Evolutionary conservation across 2,888 invertebrate species (phyloP).

Genomic region (Phortica magna): DNA sequence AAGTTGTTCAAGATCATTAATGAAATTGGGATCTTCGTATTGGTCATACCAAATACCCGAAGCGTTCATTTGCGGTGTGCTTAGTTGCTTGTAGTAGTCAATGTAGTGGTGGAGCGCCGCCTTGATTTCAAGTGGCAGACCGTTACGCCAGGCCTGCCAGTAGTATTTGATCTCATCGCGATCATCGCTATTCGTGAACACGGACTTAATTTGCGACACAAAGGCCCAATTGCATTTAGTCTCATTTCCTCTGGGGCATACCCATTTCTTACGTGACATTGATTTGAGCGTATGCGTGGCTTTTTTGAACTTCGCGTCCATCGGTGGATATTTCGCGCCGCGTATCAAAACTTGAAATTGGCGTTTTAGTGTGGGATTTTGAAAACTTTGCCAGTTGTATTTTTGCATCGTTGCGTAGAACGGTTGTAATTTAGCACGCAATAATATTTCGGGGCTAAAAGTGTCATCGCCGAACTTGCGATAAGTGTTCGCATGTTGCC

Average conservation of each 20-base stretch:
- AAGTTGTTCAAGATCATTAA: slow-evolving; percentile 53
- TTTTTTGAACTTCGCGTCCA: slow-evolving; percentile 53
- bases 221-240: slow-evolving; percentile 57
- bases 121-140: slow-evolving; percentile 53
- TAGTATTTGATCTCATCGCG: slow-evolving; percentile 58
- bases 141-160: slow-evolving; percentile 64
- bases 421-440: slow-evolving; percentile 57
- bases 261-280: slow-evolving; percentile 55
- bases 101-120: slow-evolving; percentile 55
- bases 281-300: slow-evolving; percentile 51
- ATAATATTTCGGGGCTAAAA: slow-evolving; percentile 56
- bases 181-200: slow-evolving; percentile 59
- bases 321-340: slow-evolving; percentile 56
- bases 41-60: slow-evolving; percentile 60
- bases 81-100: slow-evolving; percentile 54
- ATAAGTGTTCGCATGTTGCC: slow-evolving; percentile 54
- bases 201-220: slow-evolving; percentile 60
- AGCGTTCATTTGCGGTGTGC: slow-evolving; percentile 49
- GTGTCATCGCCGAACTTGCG: slow-evolving; percentile 56
- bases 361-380: slow-evolving; percentile 48
- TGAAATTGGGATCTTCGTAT: slow-evolving; percentile 58
- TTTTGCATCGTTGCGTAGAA: slow-evolving; percentile 51
- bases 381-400: slow-evolving; percentile 54
- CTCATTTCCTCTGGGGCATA: slow-evolving; percentile 30
- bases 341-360: slow-evolving; percentile 58